phyloP scores from a whole-genome alignment of 2,888 invertebrate species.

The Trachelus tabidus region DNA sequence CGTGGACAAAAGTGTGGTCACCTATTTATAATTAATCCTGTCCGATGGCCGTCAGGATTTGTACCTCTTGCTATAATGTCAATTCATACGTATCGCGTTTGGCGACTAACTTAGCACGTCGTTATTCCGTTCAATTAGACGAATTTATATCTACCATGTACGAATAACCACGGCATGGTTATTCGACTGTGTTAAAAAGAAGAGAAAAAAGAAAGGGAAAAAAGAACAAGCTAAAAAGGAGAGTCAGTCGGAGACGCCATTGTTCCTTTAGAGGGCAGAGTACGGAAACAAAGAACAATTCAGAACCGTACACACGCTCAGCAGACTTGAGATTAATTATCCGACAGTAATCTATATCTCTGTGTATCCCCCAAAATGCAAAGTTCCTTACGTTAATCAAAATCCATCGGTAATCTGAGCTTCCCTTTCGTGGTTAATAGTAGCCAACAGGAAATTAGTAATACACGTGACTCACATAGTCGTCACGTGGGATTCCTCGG shows the following conservation, averaged over 20 bases:
- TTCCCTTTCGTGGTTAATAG: not conserved
- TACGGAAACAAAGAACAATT: not conserved
- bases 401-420: not conserved
- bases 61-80: not conserved
- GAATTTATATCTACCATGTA: not conserved
- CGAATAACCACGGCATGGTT: not conserved
- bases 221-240: not conserved
- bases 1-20: not conserved
- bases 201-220: not conserved
- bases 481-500: not conserved
- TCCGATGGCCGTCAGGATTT: not conserved
- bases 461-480: not conserved
- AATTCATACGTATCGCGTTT: not conserved
- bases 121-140: not conserved
- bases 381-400: not conserved
- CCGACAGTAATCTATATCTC: not conserved
- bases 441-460: not conserved
- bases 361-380: not conserved
- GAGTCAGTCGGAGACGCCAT: not conserved
- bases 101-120: not conserved
- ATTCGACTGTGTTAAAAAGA: not conserved
- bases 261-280: not conserved
- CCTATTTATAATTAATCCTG: not conserved
- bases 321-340: not conserved
- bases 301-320: not conserved